These are phyloP conservation scores for Syngnathus typhle DNA, from an alignment of 2,113 vertebrate species.

Conservation along the genomic window DNA sequence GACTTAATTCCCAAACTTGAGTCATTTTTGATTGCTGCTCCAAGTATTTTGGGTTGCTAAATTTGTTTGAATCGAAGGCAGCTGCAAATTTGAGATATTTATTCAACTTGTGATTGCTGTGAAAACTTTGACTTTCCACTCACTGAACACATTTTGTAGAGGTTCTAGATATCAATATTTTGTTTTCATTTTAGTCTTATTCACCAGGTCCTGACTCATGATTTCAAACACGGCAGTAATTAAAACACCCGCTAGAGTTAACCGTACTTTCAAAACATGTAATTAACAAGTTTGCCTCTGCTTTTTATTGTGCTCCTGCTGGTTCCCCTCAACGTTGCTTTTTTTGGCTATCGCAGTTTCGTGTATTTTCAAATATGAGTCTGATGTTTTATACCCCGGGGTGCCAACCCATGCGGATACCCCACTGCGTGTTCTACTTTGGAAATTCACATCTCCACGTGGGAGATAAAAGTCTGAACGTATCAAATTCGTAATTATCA, in stretches of 20 bases:
- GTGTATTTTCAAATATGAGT: constrained; percentile 26
- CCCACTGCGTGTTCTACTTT: constrained; percentile 29
- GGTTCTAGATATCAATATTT: not conserved
- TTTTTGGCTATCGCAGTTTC: constrained; percentile 5
- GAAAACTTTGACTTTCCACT: no score
- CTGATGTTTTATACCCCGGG: constrained; percentile 24
- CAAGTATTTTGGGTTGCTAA: not conserved
- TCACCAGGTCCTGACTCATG: not conserved
- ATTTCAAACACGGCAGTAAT: constrained; percentile 16
- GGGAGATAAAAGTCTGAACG: constrained; percentile 18
- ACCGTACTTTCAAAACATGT: constrained; percentile 33
- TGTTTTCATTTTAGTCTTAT: not conserved
- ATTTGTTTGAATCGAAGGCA: not conserved
- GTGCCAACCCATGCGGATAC: constrained; percentile 13
- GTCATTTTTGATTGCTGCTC: not conserved
- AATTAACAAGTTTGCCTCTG: constrained; percentile 26
- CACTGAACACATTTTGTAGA: no score
- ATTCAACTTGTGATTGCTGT: no score
- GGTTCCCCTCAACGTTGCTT: constrained; percentile 10
- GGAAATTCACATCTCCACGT: constrained; percentile 22
- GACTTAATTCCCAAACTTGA: not conserved
- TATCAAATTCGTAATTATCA: constrained; percentile 42
- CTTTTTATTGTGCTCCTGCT: constrained; percentile 19
- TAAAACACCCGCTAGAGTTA: constrained; percentile 18
- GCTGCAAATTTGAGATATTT: no score